Conservation (phyloP, 2,113 vertebrate genomes). For the Pao palembangensis region DNA sequence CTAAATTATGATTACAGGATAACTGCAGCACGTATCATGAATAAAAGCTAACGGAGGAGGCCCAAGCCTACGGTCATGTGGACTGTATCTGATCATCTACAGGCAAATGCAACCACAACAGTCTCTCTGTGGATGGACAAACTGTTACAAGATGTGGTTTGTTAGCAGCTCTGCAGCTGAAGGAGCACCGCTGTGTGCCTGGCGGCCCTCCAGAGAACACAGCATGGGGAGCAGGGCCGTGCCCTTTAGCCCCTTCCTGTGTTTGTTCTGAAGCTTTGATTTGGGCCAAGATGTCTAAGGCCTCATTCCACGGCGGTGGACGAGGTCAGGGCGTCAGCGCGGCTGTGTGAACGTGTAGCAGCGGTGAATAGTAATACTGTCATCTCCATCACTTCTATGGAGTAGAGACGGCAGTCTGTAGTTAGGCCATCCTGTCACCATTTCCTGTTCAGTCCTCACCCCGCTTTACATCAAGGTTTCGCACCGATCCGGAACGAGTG, state of each 20-base stretch:
- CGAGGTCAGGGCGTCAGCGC: conserved; percentile 34
- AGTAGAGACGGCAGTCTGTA: conserved; percentile 47
- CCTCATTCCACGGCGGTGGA: conserved; percentile 58
- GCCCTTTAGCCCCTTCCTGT: conserved; percentile 75
- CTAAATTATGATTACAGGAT: no score
- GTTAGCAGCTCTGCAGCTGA: conserved; percentile 35
- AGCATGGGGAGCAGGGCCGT: conserved; percentile 53
- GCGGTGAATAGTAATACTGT: conserved; percentile 16
- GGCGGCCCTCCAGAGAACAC: conserved; percentile 69
- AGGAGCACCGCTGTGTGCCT: conserved; percentile 51
- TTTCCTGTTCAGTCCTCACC: conserved; percentile 42
- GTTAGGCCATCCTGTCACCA: conserved; percentile 54
- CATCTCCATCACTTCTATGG: conserved; percentile 29
- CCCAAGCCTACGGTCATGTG: no score
- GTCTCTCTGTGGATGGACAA: conserved; percentile 2
- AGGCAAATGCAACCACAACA: no score
- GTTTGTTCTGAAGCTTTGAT: conserved; percentile 79
- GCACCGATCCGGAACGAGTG: no score
- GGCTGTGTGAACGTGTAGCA: conserved; percentile 18
- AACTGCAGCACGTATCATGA: neutral
- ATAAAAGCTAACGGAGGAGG: no score
- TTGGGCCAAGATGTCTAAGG: conserved; percentile 76
- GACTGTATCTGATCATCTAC: no score
- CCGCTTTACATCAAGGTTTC: conserved; percentile 11
- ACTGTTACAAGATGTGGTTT: conserved; percentile 19